Base-by-base conservation (phyloP, 2,888 invertebrate species). In the Idaea straminata region DNA sequence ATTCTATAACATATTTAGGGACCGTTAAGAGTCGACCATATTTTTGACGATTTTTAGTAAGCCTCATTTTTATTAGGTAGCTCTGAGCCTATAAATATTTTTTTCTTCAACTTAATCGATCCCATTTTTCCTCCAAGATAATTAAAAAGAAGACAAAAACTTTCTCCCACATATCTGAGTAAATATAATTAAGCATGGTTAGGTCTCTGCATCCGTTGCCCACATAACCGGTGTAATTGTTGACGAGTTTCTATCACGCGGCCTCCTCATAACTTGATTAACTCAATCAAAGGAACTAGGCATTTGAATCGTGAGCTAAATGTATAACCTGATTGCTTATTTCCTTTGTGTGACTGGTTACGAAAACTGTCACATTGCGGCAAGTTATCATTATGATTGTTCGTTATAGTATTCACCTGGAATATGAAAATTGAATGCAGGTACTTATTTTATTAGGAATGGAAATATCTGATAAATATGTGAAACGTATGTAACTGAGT, bases 201-300 rank as follows among this genome's bases (percentile, higher is more conserved):
- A 68, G 68, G 62, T 69, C 65, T 69, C 71, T 63, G 72, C 78
- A 80, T 83, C 83, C 82, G 78, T 77, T 77, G 79, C 77, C 80
- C 81, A 82, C 82, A 74, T 77, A 66, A 65, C 72, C 74, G 68
- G 68, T 70, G 72, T 78, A 82, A 81, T 82, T 80, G 78, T 79
- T 83, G 75, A 71, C 69, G 74, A 73, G 74, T 77, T 75, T 76
- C 74, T 81, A 77, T 75, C 78, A 74, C 78, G 71, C 67, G 75
- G 77, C 78, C 77, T 76, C 74, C 76, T 73, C 75, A 76, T 84
- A 83, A 84, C 82, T 77, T 72, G 77, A 78, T 82, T 82, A 84
- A 74, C 74, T 74, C 77, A 78, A 78, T 78, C 74, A 73, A 69
- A 67, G 61, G 68, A 65, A 70, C 69, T 74, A 74, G 74, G 72